A percentile compares a stretch with the other conserved stretches of the same genome.
Conservation (phyloP, 2,888 invertebrate species). For the Drosophila mimica region DNA sequence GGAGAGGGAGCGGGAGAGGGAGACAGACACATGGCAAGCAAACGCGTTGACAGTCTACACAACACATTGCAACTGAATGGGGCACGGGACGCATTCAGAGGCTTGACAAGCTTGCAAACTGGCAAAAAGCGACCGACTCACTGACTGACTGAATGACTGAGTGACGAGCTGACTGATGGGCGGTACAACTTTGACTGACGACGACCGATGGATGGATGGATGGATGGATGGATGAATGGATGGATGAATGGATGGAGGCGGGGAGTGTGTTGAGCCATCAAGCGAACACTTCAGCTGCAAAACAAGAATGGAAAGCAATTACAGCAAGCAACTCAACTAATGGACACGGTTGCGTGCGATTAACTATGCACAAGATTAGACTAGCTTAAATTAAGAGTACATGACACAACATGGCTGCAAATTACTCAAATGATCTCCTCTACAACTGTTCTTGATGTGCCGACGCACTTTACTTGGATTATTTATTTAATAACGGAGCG, state of each 20-base stretch:
- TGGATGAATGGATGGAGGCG: too few species aligned
- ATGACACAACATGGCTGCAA: conserved; percentile 12
- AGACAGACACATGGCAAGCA: conserved; percentile 37
- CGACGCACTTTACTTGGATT: background rate
- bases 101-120: conserved; percentile 61
- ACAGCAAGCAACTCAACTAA: conserved; percentile 33
- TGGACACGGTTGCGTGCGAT: conserved; percentile 21
- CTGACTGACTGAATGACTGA: conserved; percentile 27
- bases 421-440: background rate
- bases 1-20: background rate
- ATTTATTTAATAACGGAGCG: background rate
- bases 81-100: conserved; percentile 43
- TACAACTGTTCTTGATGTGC: background rate
- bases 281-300: conserved; percentile 39
- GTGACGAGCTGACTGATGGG: conserved; percentile 46
- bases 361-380: conserved; percentile 28
- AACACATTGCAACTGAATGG: conserved; percentile 42
- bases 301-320: conserved; percentile 42
- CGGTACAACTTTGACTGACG: conserved; percentile 31
- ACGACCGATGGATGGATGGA: conserved; percentile 42
- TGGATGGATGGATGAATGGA: background rate
- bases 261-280: conserved; percentile 49
- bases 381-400: conserved; percentile 8
- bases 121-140: conserved; percentile 25
- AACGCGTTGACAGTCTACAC: conserved; percentile 69